Conservation (phyloP, 2,888 invertebrate genomes). For the Leptopilina myrica region DNA sequence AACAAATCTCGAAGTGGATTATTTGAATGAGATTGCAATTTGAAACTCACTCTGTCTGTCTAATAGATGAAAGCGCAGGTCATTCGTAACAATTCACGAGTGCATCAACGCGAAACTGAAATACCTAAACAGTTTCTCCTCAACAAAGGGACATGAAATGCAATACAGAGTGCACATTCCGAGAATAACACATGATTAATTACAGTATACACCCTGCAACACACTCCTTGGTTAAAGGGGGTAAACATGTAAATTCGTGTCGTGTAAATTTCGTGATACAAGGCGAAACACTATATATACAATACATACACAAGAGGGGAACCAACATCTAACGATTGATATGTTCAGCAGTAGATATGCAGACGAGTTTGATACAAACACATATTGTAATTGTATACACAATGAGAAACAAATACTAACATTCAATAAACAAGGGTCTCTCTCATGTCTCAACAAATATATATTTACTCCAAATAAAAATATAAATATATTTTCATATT, state of each 20-base stretch:
- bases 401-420: constrained; percentile 25
- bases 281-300: background rate
- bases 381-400: constrained; percentile 29
- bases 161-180: constrained; percentile 36
- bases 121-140: constrained; percentile 38
- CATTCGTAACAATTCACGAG: background rate
- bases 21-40: constrained; percentile 8
- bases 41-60: background rate
- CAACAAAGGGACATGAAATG: constrained; percentile 39
- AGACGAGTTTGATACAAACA: constrained; percentile 23
- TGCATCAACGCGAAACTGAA: constrained; percentile 32
- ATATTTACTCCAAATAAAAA: background rate
- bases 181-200: constrained; percentile 32
- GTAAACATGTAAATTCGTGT: constrained; percentile 30
- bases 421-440: constrained; percentile 33
- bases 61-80: constrained; percentile 15
- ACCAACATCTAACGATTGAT: constrained; percentile 37
- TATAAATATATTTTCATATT: background rate
- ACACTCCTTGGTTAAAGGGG: constrained; percentile 21
- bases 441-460: constrained; percentile 35
- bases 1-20: background rate
- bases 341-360: constrained; percentile 36
- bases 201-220: constrained; percentile 3
- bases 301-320: background rate
- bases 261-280: constrained; percentile 31